phyloP scores from a whole-genome alignment of 2,113 vertebrate genomes.

The Serinus canaria region DNA sequence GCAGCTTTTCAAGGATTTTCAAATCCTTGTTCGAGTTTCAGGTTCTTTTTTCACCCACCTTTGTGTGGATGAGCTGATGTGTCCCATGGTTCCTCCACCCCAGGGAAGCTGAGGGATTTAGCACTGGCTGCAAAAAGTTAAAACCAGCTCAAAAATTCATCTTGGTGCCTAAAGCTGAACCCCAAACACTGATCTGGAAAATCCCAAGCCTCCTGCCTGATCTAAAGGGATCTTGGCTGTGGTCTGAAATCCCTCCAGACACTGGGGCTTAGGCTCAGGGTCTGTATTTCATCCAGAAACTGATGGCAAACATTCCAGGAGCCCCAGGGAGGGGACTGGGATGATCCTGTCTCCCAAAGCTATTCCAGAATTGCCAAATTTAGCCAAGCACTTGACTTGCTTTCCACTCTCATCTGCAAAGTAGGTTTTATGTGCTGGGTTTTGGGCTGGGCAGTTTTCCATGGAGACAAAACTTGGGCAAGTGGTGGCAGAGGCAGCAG shows the following conservation, averaged over 20 bases:
- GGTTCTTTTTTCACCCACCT: background rate
- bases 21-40: background rate
- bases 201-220: background rate
- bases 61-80: fast-evolving
- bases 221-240: background rate
- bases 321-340: fast-evolving
- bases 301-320: background rate
- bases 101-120: background rate
- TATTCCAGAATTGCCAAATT: background rate
- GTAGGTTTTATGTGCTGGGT: fast-evolving
- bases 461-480: background rate
- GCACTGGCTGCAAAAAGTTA: background rate
- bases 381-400: background rate
- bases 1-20: background rate
- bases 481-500: background rate
- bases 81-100: background rate
- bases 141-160: background rate
- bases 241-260: background rate
- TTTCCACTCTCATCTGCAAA: background rate
- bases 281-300: background rate
- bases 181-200: background rate
- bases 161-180: background rate
- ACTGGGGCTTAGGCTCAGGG: fast-evolving
- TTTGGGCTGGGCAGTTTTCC: background rate
- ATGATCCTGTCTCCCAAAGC: background rate